Conservation (phyloP, 1,140 invertebrate species). For the Aphaenogaster rudis region DNA sequence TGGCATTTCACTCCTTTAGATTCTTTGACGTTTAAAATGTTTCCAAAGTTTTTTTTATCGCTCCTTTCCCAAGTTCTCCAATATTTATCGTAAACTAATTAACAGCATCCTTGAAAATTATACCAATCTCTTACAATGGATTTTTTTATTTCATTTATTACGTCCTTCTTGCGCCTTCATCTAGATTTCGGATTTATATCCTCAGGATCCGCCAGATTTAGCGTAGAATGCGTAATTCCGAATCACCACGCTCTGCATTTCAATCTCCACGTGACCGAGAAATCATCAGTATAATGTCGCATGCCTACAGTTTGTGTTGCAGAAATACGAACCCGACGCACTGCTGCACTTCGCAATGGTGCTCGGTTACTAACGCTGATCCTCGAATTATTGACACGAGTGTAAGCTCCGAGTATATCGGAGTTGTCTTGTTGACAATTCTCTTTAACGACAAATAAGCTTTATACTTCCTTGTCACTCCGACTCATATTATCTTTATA, state of each 20-base stretch:
- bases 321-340: conserved; percentile 70
- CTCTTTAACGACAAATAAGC: background rate
- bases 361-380: conserved; percentile 77
- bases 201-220: background rate
- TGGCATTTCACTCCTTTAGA: background rate
- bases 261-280: conserved; percentile 78
- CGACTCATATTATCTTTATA: background rate
- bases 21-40: background rate
- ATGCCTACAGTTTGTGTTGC: conserved; percentile 74
- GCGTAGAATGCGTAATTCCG: background rate
- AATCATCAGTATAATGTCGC: conserved; percentile 78
- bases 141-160: conserved; percentile 2
- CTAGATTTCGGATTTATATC: background rate
- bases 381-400: conserved; percentile 59
- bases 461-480: background rate
- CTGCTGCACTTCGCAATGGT: conserved; percentile 75
- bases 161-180: background rate
- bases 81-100: background rate
- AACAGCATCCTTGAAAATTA: background rate
- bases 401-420: background rate
- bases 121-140: background rate
- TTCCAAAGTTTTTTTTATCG: background rate
- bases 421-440: conserved; percentile 25
- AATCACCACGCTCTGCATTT: conserved; percentile 81
- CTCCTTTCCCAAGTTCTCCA: background rate